Evolutionary conservation across 2,888 invertebrate genomes (phyloP), one percentile per base, ranked within the genome.

Genomic region (Mesorhabditis sp.): DNA sequence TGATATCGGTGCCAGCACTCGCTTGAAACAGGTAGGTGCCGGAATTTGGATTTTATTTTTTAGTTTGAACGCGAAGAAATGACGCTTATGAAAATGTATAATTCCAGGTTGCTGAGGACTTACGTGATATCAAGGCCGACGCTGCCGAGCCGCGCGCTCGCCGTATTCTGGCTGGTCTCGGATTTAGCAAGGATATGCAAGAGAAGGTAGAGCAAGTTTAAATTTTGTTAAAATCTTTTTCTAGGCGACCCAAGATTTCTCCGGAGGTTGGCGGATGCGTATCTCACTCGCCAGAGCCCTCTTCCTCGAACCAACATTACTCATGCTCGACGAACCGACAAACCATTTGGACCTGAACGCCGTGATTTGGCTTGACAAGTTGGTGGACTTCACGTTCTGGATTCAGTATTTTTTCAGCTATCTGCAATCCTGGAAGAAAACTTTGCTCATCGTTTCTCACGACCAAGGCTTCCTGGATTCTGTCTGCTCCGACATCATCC

Each of bases 381-480:
- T 88, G 89, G 91, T 88, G 28, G 7, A 50, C 7, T 13, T 13
- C 58, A 67, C 73, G 62, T 64, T 67, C 50, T 15, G 10, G 45
- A 13, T n/a, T n/a, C 4, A 41, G 45, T 44, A 13, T 28, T 15
- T 50, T 80, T 87, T 68, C 76, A 93, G 92, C 87, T 97, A 97
- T 86, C 89, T 98, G 42, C 96, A 97, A 89, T 91, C 91, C 4
- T 98, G 98, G 98, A 99, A 98, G 88, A 99, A 99, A 86, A 99
- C 98, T 0, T 88, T 99, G 4, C 88, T 99, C 45, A 92, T 99
- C 72, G 98, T 99, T 10, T 98, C 97, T 83, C 98, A 99, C 91
- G 98, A 99, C 90, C 98, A 98, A 88, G 95, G 95, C 78, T 99
- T 99, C 89, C 91, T 99, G 82, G 97, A 99, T 87, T 98, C 97